Conservation (phyloP, 2,888 invertebrate genomes). For the Erebia aethiops region DNA sequence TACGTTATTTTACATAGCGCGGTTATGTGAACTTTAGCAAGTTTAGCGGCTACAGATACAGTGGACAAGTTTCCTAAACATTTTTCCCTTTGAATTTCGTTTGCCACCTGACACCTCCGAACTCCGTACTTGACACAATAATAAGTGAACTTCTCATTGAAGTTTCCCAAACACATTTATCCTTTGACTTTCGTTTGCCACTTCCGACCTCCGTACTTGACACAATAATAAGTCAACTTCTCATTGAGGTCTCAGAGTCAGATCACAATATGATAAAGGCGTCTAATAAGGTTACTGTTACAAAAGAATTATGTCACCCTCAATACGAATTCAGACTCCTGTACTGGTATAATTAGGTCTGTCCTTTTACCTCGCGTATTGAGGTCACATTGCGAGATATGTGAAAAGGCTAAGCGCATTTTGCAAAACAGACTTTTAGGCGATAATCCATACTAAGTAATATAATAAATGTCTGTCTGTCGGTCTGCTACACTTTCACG, state of each 20-base stretch:
- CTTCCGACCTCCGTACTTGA: background rate
- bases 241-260: conserved; percentile 4
- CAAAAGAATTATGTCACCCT: conserved; percentile 28
- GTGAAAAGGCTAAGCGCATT: background rate
- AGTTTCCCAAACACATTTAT: background rate
- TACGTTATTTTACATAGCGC: too few species aligned
- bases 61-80: background rate
- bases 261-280: conserved; percentile 19
- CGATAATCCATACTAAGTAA: too few species aligned
- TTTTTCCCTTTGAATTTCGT: background rate
- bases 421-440: too few species aligned
- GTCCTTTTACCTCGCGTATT: conserved; percentile 28
- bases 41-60: too few species aligned
- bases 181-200: background rate
- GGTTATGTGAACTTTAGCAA: too few species aligned
- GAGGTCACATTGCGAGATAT: conserved; percentile 28
- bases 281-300: conserved; percentile 24
- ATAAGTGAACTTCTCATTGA: conserved; percentile 4
- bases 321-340: conserved; percentile 19
- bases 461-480: too few species aligned
- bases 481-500: too few species aligned
- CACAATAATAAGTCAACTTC: background rate
- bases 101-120: background rate
- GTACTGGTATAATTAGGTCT: conserved; percentile 30
- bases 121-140: background rate